phyloP scores from a whole-genome alignment of 2,113 vertebrate species.

The Pteronura brasiliensis region DNA sequence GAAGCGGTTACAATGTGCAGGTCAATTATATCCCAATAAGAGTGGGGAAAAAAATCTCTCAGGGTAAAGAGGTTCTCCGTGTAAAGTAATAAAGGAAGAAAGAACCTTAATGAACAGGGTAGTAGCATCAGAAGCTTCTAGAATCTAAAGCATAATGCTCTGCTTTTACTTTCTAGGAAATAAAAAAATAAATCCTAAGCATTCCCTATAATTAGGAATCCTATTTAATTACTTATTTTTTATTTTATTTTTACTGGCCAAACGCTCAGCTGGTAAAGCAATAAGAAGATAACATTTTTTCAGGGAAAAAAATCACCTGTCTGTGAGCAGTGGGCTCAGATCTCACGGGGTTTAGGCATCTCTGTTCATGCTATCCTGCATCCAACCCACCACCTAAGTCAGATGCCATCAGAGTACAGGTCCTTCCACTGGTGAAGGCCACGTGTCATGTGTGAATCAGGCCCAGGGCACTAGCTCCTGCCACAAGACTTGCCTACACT shows the following conservation, averaged over 20 bases:
- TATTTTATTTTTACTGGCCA: no score
- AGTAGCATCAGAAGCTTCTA: fast-evolving
- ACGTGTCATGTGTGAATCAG: fast-evolving
- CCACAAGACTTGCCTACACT: fast-evolving
- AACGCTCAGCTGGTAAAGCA: not conserved
- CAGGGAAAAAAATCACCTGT: fast-evolving
- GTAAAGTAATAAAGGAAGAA: not conserved
- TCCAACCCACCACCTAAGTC: not conserved
- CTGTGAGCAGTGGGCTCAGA: not conserved
- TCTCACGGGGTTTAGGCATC: fast-evolving
- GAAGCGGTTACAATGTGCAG: not conserved
- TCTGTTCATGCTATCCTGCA: not conserved
- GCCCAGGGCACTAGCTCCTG: no score
- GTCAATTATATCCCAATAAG: not conserved
- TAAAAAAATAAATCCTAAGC: not conserved
- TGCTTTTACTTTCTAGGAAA: not conserved
- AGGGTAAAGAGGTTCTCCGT: not conserved
- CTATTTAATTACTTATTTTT: no score
- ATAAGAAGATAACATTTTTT: no score
- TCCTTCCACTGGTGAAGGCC: no score
- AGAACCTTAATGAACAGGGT: fast-evolving
- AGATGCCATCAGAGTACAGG: fast-evolving
- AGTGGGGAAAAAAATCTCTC: not conserved
- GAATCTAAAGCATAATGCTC: not conserved
- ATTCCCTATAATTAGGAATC: not conserved